Base-by-base conservation (phyloP, 2,888 invertebrate species). In the Tolmerus cingulatus region DNA sequence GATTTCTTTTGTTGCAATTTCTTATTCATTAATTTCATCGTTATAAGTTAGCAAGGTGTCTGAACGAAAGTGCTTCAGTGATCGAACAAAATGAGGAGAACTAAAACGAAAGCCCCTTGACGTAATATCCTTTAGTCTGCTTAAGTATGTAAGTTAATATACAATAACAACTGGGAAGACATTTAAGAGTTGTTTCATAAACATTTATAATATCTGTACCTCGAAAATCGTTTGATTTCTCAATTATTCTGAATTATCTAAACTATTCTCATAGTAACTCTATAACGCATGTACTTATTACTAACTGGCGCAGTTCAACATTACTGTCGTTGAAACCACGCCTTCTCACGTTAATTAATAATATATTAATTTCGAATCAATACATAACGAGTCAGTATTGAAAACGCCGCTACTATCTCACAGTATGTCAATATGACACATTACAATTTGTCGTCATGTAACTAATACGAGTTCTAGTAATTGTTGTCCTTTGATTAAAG, bases 151-250 rank as follows among this genome's bases (percentile, higher is more conserved):
- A 85, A 46, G 40, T 86, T 86, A 86, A 79, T 87, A 74, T 76
- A 81, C 87, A 88, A 87, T 79, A 79, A 79, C 79, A 87, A 85
- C 87, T 87, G 87, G 88, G 88, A 88, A 88, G 88, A 88, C 88
- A 43, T 78, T 88, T 82, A 87, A 86, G 87, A 86, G 88, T 88
- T 82, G 82, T 82, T 82, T 81, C 34, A 66, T 19, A 82, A 82
- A 55, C 34, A 82, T 57, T 82, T 85, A 85, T 19, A 55, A 74
- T 86, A 86, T 86, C 84, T 87, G 66, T 66, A 66, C 66, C 66
- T 76, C 85, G 43, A 74, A 74, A 27, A 43, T 74, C 55, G 66
- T 86, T 87, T 87, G 86, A 55, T 79, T 86, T 51, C 74, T 87
- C 34, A 74, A 51, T 87, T 87, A 79, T 88, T 40, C 86, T 88